Evolutionary conservation across 2,888 invertebrate genomes (phyloP).

Genomic region (Plutella xylostella): DNA sequence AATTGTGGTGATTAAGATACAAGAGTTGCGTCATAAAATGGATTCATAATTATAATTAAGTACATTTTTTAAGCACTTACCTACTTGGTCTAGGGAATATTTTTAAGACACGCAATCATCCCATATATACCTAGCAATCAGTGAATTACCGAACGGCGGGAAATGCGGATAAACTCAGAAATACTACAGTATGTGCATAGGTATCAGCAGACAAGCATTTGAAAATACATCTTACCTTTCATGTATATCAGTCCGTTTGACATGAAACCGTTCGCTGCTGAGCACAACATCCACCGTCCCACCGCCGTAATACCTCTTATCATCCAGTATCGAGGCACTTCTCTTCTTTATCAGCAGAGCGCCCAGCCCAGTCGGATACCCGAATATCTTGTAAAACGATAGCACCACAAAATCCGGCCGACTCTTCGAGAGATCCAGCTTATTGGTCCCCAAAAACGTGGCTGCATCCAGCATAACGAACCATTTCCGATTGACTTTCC

Average conservation of each 20-base stretch:
- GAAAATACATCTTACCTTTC: conserved; percentile 73
- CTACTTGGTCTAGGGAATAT: too few relatives aligned
- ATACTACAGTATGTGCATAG: too few relatives aligned
- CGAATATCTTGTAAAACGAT: conserved; percentile 98
- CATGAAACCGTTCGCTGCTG: conserved; percentile 77
- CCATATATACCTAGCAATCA: too few relatives aligned
- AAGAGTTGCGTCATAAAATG: too few relatives aligned
- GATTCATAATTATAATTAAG: too few relatives aligned
- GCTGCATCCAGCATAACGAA: conserved; percentile 91
- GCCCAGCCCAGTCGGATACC: conserved; percentile 94
- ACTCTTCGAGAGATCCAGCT: conserved; percentile 76
- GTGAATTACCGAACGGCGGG: too few relatives aligned
- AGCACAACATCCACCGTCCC: conserved; percentile 92
- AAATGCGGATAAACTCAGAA: too few relatives aligned
- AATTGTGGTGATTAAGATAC: too few relatives aligned
- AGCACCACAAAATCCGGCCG: conserved; percentile 91
- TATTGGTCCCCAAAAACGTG: conserved; percentile 80
- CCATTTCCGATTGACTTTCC: conserved; percentile 67
- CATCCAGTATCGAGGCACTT: conserved; percentile 68
- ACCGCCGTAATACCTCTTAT: conserved; percentile 89
- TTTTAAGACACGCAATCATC: too few relatives aligned
- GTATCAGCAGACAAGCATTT: neutral
- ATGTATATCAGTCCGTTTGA: conserved; percentile 74
- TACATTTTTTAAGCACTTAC: too few relatives aligned
- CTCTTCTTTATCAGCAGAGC: conserved; percentile 83